These are phyloP conservation scores for Prenolepis imparis DNA, from an alignment of 2,888 invertebrate genomes.

Conservation along the genomic window DNA sequence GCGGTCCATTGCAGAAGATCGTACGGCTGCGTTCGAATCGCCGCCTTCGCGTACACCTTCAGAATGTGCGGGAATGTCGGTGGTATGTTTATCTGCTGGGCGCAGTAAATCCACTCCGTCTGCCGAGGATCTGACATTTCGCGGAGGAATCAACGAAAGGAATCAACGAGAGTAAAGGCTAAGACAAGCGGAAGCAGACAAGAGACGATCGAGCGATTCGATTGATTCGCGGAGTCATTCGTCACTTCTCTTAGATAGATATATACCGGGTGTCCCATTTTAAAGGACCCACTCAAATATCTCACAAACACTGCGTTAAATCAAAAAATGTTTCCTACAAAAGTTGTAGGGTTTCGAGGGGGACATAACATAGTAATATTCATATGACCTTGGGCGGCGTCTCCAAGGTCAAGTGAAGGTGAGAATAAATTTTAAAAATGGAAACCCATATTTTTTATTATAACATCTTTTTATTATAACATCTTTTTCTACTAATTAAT, in stretches of 20 bases:
- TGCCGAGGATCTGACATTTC: conserved; percentile 61
- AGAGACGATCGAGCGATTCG: conserved; percentile 59
- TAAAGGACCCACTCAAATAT: too few species aligned
- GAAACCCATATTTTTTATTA: too few species aligned
- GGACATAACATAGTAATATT: too few species aligned
- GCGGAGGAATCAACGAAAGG: background rate
- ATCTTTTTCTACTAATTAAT: too few species aligned
- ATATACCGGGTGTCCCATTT: too few species aligned
- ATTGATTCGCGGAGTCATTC: conserved; percentile 33
- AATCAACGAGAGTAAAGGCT: conserved; percentile 24
- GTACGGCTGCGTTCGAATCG: conserved; percentile 95
- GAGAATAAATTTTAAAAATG: too few species aligned
- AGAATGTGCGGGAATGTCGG: conserved; percentile 93
- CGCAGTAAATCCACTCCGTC: conserved; percentile 92
- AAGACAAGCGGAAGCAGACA: conserved; percentile 53
- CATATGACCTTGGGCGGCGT: too few species aligned
- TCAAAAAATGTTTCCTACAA: too few species aligned
- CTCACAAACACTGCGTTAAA: too few species aligned
- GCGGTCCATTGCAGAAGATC: conserved; percentile 94
- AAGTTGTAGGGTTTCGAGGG: too few species aligned
- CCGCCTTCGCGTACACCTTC: conserved; percentile 95
- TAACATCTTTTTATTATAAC: too few species aligned
- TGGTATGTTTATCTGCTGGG: conserved; percentile 94
- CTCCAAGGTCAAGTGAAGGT: too few species aligned
- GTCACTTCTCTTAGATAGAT: background rate